These are phyloP conservation scores for Drosophila rubida DNA, from an alignment of 2,888 invertebrate species.

Conservation along the genomic window DNA sequence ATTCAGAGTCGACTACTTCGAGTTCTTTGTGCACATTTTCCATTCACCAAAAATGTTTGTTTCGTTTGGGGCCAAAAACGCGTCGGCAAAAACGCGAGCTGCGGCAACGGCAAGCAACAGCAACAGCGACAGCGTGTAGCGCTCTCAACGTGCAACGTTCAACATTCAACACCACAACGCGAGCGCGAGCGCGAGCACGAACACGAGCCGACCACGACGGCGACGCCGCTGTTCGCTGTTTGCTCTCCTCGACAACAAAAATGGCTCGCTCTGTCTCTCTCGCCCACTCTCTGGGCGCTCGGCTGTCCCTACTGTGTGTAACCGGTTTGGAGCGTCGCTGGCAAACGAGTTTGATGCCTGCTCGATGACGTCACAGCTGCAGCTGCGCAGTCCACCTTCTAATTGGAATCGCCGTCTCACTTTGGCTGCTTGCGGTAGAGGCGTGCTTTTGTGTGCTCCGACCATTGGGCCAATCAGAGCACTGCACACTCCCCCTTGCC, in stretches of 20 bases:
- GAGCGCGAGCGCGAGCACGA: slow-evolving; percentile 29
- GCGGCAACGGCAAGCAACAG: slow-evolving; percentile 39
- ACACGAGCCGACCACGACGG: neutral
- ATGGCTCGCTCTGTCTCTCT: slow-evolving; percentile 26
- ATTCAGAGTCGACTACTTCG: neutral
- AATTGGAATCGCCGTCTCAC: slow-evolving; percentile 49
- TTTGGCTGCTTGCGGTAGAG: slow-evolving; percentile 45
- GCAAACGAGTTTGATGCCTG: slow-evolving; percentile 60
- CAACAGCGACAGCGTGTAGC: slow-evolving; percentile 36
- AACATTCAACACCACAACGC: slow-evolving; percentile 68
- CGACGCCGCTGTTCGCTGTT: neutral
- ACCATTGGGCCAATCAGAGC: slow-evolving; percentile 58
- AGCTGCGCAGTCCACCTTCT: slow-evolving; percentile 58
- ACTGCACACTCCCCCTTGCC: slow-evolving; percentile 22
- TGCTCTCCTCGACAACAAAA: slow-evolving; percentile 28
- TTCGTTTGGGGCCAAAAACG: slow-evolving; percentile 57
- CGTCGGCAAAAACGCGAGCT: slow-evolving; percentile 80
- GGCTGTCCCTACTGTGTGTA: slow-evolving; percentile 11
- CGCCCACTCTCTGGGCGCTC: slow-evolving; percentile 9
- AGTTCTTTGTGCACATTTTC: slow-evolving; percentile 14
- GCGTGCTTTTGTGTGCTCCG: slow-evolving; percentile 40
- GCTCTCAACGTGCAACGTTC: slow-evolving; percentile 57
- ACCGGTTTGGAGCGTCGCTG: slow-evolving; percentile 56
- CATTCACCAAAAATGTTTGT: slow-evolving; percentile 3
- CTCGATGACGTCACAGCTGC: slow-evolving; percentile 72